Evolutionary conservation across 2,113 vertebrate species (phyloP).

Genomic region (Vombatus ursinus): DNA sequence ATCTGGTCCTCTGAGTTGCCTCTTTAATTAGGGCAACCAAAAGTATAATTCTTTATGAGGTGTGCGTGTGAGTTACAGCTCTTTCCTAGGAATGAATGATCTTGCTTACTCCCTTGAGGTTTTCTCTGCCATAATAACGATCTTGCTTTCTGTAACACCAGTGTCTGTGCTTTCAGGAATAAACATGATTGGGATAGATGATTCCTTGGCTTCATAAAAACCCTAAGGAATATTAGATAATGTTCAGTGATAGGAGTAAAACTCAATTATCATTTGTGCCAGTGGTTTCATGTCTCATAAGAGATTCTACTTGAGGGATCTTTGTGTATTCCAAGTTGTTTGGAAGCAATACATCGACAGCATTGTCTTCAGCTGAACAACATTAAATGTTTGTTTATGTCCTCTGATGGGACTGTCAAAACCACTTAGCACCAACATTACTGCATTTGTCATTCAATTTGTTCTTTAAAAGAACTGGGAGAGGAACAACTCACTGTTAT

Average conservation of each 20-base stretch:
- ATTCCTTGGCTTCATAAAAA: conserved; percentile 48
- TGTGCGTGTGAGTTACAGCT: neutral
- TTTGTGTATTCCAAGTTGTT: conserved; percentile 48
- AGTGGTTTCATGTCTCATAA: conserved; percentile 46
- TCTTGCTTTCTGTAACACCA: neutral
- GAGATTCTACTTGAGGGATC: conserved; percentile 17
- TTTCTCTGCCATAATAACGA: neutral
- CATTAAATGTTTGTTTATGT: conserved; percentile 49
- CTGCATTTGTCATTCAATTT: conserved; percentile 34
- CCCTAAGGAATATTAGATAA: conserved; percentile 50
- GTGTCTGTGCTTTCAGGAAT: conserved; percentile 38
- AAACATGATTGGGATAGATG: conserved; percentile 19
- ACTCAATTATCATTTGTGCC: conserved; percentile 40
- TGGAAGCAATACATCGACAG: conserved; percentile 32
- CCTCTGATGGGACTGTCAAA: conserved; percentile 35
- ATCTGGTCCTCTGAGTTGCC: neutral
- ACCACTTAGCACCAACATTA: conserved; percentile 28
- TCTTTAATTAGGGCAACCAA: conserved; percentile 3
- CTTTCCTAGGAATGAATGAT: neutral
- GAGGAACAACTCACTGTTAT: neutral
- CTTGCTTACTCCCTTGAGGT: neutral
- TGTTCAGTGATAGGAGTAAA: conserved; percentile 47
- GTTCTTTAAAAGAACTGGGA: conserved; percentile 3
- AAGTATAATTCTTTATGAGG: neutral
- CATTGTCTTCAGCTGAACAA: conserved; percentile 38